These are phyloP conservation scores for Lathronympha strigana DNA, from an alignment of 2,888 invertebrate genomes.

Conservation along the genomic window DNA sequence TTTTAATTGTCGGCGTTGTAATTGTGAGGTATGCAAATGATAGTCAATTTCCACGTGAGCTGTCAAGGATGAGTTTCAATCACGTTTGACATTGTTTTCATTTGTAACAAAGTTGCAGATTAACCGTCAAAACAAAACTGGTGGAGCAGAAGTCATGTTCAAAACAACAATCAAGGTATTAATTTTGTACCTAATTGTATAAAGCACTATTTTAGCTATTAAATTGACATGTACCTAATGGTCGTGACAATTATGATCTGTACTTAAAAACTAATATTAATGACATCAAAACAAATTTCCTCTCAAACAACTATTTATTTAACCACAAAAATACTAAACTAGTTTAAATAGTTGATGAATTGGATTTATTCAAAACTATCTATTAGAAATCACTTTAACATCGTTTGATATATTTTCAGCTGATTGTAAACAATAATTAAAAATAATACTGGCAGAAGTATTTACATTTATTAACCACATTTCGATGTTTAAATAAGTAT, in stretches of 20 bases:
- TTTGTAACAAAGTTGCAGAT: slow-evolving; percentile 1
- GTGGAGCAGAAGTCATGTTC: not conserved
- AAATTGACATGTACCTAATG: too few relatives aligned
- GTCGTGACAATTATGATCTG: not conserved
- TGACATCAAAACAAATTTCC: not conserved
- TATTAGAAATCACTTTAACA: not conserved
- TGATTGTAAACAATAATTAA: not conserved
- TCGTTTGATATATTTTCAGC: slow-evolving; percentile 1
- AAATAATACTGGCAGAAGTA: not conserved
- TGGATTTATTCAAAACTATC: not conserved
- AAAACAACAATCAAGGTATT: not conserved
- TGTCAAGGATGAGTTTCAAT: slow-evolving; percentile 21
- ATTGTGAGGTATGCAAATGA: slow-evolving; percentile 18
- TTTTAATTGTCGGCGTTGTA: slow-evolving; percentile 21
- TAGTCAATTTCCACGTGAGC: slow-evolving; percentile 19
- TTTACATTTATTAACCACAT: not conserved
- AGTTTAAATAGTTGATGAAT: slow-evolving; percentile 9
- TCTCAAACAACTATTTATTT: slow-evolving; percentile 25
- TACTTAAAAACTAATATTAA: not conserved
- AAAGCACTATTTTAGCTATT: too few relatives aligned
- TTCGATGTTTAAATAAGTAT: too few relatives aligned
- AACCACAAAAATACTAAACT: slow-evolving; percentile 13
- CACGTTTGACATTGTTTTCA: slow-evolving; percentile 14
- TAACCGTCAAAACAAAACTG: not conserved
- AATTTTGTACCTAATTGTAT: not conserved